Evolutionary conservation across 2,797 vertebrate genomes (phyloP).

Genomic region (Neoniphon sammara): DNA sequence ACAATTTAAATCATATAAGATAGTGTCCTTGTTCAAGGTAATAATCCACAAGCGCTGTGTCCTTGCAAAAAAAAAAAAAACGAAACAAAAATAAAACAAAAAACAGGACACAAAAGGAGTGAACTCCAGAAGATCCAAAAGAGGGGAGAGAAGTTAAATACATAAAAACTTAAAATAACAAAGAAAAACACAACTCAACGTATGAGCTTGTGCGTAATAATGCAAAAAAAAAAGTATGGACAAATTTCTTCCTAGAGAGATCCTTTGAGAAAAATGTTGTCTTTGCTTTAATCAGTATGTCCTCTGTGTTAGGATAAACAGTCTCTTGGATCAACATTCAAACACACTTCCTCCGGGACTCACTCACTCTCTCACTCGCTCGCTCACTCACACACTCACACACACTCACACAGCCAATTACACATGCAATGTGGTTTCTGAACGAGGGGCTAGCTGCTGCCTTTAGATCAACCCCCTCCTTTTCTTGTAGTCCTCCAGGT

Average conservation of each 20-base stretch:
- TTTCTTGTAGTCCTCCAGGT: conserved; percentile 99
- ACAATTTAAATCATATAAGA: conserved; percentile 61
- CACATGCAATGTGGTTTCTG: conserved; percentile 86
- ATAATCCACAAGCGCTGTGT: conserved; percentile 62
- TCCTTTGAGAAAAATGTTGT: conserved; percentile 69
- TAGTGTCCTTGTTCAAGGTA: conserved; percentile 71
- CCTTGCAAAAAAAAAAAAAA: conserved; percentile 48
- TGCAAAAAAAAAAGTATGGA: conserved; percentile 64
- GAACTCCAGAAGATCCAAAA: conserved; percentile 60
- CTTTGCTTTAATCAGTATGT: conserved; percentile 74
- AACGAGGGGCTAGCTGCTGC: conserved; percentile 61
- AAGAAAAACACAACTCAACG: conserved; percentile 65
- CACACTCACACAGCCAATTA: conserved; percentile 47
- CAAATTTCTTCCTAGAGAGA: conserved; percentile 68
- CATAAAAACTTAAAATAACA: conserved; percentile 56
- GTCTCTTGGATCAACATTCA: conserved; percentile 70
- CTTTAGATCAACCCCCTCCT: conserved; percentile 96
- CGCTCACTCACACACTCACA: conserved; percentile 12
- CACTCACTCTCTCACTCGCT: conserved; percentile 17
- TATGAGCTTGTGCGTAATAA: conserved; percentile 68
- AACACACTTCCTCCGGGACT: conserved; percentile 50
- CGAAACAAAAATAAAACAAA: conserved; percentile 4
- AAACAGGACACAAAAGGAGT: conserved; percentile 36
- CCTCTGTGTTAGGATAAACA: conserved; percentile 77
- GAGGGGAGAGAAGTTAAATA: conserved; percentile 66